These are phyloP conservation scores for Ia io DNA, from an alignment of 2,113 vertebrate genomes.

Conservation along the genomic window DNA sequence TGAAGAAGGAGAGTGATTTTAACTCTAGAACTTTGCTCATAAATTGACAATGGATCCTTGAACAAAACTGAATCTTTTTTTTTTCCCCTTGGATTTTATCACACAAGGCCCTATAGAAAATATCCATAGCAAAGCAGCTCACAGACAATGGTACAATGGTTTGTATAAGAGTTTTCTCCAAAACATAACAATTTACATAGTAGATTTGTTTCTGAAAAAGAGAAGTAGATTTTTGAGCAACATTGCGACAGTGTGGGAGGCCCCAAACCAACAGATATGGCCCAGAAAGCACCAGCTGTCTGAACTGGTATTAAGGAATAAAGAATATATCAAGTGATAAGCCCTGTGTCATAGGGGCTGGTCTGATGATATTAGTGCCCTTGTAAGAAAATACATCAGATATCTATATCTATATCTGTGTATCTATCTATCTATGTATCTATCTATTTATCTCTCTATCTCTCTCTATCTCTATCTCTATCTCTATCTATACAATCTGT, in stretches of 20 bases:
- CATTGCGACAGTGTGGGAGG: background rate
- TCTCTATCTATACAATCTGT: too few relatives aligned
- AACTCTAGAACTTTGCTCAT: background rate
- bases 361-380: background rate
- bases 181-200: background rate
- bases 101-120: background rate
- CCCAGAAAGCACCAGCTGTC: background rate
- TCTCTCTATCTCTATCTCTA: background rate
- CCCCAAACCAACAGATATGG: background rate
- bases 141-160: background rate
- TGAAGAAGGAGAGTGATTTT: background rate
- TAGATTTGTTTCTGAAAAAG: background rate
- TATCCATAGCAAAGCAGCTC: background rate
- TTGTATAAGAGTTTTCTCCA: background rate
- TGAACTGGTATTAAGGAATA: background rate
- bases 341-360: background rate
- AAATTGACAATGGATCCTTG: background rate
- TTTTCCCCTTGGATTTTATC: background rate
- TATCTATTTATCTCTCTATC: background rate
- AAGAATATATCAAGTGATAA: background rate
- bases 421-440: background rate
- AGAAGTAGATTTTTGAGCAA: background rate
- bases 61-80: background rate
- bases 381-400: background rate
- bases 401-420: background rate